Percentiles rank a stretch among this genome's conserved stretches.
phyloP scores from a whole-genome alignment of 2,113 vertebrate genomes.

The Enhydra lutris region DNA sequence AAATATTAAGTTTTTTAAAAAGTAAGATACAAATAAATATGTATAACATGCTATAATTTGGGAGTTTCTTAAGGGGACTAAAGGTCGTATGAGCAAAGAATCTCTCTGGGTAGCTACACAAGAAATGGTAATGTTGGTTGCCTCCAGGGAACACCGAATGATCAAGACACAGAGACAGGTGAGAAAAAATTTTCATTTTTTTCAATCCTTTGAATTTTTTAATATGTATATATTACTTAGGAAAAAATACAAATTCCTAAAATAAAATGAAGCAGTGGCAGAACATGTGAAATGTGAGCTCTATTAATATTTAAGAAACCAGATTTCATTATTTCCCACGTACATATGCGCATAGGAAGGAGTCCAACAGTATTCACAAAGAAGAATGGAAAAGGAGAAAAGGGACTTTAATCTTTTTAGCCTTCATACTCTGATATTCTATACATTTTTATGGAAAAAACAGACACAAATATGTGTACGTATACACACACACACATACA shows the following conservation, averaged over 20 bases:
- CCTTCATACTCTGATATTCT: background rate
- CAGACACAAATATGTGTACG: background rate
- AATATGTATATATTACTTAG: background rate
- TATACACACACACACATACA: background rate
- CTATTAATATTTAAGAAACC: background rate
- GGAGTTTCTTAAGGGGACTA: background rate
- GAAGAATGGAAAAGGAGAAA: background rate
- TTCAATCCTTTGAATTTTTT: background rate
- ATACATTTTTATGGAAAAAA: background rate
- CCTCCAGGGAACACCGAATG: background rate
- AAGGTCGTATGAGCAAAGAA: background rate
- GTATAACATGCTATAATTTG: background rate
- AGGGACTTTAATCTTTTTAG: background rate
- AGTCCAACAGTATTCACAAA: background rate
- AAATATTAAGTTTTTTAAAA: background rate
- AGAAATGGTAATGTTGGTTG: background rate
- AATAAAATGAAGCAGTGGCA: background rate
- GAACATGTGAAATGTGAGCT: background rate
- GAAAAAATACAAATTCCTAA: constrained; percentile 11
- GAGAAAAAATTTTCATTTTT: background rate
- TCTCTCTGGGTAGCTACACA: background rate
- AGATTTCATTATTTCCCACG: background rate
- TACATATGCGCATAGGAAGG: background rate
- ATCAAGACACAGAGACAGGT: background rate
- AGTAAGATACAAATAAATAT: background rate